Conservation (phyloP, 2,113 vertebrate species). For the Gorsachius goisagi region DNA sequence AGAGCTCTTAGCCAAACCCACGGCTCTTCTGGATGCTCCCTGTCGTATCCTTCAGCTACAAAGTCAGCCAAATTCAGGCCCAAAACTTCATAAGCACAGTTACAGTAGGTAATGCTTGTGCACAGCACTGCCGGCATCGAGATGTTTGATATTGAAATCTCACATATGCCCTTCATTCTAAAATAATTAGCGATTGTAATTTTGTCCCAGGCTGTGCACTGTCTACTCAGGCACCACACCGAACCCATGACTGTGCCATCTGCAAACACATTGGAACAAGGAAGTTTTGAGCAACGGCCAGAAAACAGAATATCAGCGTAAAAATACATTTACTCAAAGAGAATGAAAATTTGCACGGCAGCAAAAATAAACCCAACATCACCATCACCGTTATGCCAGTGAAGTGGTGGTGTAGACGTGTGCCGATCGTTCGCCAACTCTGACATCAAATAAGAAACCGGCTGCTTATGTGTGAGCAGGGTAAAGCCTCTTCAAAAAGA, state of each 20-base stretch:
- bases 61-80: background rate
- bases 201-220: constrained; percentile 23
- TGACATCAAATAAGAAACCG: background rate
- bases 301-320: constrained; percentile 29
- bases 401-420: background rate
- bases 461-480: background rate
- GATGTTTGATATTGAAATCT: constrained; percentile 24
- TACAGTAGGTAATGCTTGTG: background rate
- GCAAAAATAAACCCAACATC: constrained; percentile 26
- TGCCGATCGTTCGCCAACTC: background rate
- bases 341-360: constrained; percentile 37
- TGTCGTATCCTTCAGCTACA: background rate
- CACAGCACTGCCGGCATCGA: background rate
- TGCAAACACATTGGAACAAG: constrained; percentile 38
- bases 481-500: background rate
- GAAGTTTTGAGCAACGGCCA: constrained; percentile 46
- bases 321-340: constrained; percentile 37
- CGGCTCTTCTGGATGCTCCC: background rate
- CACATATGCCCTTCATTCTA: background rate
- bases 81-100: background rate
- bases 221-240: background rate
- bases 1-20: background rate
- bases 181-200: constrained; percentile 28
- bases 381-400: background rate
- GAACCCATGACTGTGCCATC: constrained; percentile 9